phyloP scores from a whole-genome alignment of 2,888 invertebrate genomes.

The Mythimna ferrago region DNA sequence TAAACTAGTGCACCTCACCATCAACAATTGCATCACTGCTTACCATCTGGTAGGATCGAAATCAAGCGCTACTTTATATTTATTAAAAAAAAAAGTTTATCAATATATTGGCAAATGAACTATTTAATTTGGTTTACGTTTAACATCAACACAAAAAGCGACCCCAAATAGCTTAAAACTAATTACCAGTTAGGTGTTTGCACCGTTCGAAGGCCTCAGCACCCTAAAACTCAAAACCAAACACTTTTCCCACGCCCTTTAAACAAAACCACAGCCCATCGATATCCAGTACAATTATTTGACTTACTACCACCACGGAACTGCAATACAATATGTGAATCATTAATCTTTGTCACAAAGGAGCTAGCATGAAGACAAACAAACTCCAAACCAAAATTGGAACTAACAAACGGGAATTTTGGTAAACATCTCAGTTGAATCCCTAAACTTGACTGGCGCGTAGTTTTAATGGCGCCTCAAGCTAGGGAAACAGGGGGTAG shows the following conservation, averaged over 20 bases:
- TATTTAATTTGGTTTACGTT: too few relatives aligned
- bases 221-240: neutral
- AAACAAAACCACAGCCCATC: neutral
- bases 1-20: too few relatives aligned
- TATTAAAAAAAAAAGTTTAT: too few relatives aligned
- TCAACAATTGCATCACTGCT: too few relatives aligned
- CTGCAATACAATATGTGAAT: constrained; percentile 41
- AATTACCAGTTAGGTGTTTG: too few relatives aligned
- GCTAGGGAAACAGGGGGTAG: neutral
- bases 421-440: constrained; percentile 27
- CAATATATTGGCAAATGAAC: too few relatives aligned
- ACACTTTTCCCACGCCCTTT: neutral
- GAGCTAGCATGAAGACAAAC: constrained; percentile 42
- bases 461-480: constrained; percentile 31
- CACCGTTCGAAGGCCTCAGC: too few relatives aligned
- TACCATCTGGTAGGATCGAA: too few relatives aligned
- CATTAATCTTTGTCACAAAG: constrained; percentile 51
- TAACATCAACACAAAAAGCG: too few relatives aligned
- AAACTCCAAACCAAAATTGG: constrained; percentile 20
- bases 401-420: constrained; percentile 39
- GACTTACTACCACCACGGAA: constrained; percentile 2
- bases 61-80: too few relatives aligned
- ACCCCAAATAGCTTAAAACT: too few relatives aligned
- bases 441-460: constrained; percentile 41
- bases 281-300: constrained; percentile 23